Evolutionary conservation across 2,113 vertebrate genomes (phyloP), one percentile per base, ranked within the genome.

Genomic region (Alectura lathami): DNA sequence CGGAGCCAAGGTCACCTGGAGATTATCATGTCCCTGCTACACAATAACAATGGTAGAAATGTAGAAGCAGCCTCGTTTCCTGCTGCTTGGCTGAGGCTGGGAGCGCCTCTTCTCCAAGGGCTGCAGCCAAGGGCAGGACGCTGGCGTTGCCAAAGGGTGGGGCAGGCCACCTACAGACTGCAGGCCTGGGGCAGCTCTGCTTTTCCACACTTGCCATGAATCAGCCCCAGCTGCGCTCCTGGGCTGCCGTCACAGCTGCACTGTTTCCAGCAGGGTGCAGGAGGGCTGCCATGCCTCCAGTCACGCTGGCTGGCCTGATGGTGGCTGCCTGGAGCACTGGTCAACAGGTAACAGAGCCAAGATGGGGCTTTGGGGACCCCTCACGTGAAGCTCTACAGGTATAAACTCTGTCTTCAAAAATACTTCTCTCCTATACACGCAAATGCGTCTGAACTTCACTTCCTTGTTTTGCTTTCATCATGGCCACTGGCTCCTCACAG

Each of bases 121-220:
- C 85, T 30, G 40, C 78, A 96, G 96, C 91, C 89, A 72, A 89
- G 84, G 82, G 89, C 89, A 95, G 93, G 70, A 83, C 40, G 84
- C 66, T 79, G 89, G 70, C 0, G 26, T 72, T 96, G 94, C 93
- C 94, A 96, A 94, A 87, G 84, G 93, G 93, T 79, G 96, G 70
- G 87, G 93, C 89, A 82, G 96, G 87, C 93, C 96, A 96, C 96
- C 96, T 95, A 96, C 95, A 93, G 82, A 91, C 66, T 96, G 20
- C 40, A n/a, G 91, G 84, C 89, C 78, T 7, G 66, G 36, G 87
- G 93, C 95, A 66, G 78, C 40, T 64, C 60, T 0, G 2, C 12
- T 67, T 91, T 76, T 66, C 82, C 89, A 36, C 68, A 74, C 56
- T 11, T 16, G 42, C 51, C 43, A 45, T 0, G 4, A 11, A 43